Evolutionary conservation across 2,888 invertebrate species (phyloP).

Genomic region (Melangyna quadrimaculata): DNA sequence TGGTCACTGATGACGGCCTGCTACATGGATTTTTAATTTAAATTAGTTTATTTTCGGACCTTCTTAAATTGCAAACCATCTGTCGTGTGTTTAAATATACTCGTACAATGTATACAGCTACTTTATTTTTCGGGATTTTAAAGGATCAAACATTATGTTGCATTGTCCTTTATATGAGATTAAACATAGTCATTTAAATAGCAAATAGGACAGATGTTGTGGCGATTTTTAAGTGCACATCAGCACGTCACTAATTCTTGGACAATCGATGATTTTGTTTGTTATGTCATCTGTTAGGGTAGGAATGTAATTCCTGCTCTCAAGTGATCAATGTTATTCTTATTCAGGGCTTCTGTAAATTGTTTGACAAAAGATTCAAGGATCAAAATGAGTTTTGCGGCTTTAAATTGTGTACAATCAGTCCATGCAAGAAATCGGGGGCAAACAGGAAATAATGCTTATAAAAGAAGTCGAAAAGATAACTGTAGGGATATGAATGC

Average conservation of each 20-base stretch:
- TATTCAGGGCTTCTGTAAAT: constrained; percentile 54
- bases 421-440: constrained; percentile 31
- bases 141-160: constrained; percentile 19
- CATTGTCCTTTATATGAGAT: constrained; percentile 12
- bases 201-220: constrained; percentile 57
- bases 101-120: no score
- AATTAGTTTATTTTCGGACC: constrained; percentile 38
- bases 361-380: constrained; percentile 39
- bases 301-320: constrained; percentile 19
- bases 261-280: background rate
- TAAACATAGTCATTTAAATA: constrained; percentile 23
- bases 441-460: constrained; percentile 13
- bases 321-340: constrained; percentile 53
- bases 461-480: constrained; percentile 4
- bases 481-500: background rate
- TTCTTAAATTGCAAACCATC: constrained; percentile 63
- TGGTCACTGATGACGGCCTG: no score
- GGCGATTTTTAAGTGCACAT: constrained; percentile 46
- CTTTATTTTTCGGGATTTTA: background rate
- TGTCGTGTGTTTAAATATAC: constrained; percentile 15
- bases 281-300: background rate
- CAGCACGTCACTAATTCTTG: constrained; percentile 13
- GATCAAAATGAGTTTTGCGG: background rate
- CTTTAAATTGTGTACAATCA: constrained; percentile 26
- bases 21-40: constrained; percentile 45